phyloP scores from a whole-genome alignment of 2,888 invertebrate species.

The Nebria salina region DNA sequence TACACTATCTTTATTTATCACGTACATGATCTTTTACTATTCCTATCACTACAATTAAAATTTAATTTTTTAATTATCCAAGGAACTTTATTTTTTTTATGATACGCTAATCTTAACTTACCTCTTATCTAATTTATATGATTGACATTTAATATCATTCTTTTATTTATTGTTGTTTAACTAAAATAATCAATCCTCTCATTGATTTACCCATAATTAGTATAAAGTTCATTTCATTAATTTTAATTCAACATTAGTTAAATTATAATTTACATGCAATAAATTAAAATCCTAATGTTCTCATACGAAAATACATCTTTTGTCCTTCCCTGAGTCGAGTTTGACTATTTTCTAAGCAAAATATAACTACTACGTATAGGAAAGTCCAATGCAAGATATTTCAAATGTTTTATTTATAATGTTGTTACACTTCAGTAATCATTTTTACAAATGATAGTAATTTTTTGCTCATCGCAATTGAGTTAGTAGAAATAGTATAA shows the following conservation, averaged over 20 bases:
- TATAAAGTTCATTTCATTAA: too few species aligned
- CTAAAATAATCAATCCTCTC: not conserved
- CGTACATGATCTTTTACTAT: not conserved
- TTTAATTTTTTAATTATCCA: not conserved
- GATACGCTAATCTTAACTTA: not conserved
- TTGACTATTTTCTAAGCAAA: too few species aligned
- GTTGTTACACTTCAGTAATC: not conserved
- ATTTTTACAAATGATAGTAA: not conserved
- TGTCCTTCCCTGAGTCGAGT: too few species aligned
- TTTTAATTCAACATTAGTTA: too few species aligned
- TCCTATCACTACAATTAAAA: not conserved
- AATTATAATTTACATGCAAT: too few species aligned
- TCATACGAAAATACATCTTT: too few species aligned
- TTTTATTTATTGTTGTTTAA: not conserved
- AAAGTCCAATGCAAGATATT: too few species aligned
- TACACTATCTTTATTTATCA: slow-evolving; percentile 9
- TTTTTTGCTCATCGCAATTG: not conserved
- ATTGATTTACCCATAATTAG: too few species aligned
- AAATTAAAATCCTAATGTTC: too few species aligned
- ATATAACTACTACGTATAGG: too few species aligned
- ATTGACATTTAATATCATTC: not conserved
- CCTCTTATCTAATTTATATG: not conserved
- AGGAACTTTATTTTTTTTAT: not conserved
- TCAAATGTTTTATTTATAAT: too few species aligned
- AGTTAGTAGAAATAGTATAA: not conserved